Evolutionary conservation across 2,113 vertebrate genomes (phyloP).

Genomic region (Pelecanoides urinatrix): DNA sequence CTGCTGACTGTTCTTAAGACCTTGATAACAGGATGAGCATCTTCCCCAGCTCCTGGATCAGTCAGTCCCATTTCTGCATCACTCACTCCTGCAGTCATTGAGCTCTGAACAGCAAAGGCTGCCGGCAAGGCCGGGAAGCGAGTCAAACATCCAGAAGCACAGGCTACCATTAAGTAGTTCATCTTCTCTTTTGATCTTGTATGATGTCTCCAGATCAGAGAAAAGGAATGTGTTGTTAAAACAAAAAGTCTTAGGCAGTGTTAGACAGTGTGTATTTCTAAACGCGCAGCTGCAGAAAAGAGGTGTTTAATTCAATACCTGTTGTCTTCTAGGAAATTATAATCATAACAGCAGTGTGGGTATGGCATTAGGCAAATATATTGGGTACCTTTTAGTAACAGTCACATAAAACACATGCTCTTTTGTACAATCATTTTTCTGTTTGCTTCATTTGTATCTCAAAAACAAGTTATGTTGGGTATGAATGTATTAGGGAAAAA

Average conservation of each 20-base stretch:
- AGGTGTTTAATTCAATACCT: neutral
- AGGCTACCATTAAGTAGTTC: neutral
- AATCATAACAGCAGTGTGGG: neutral
- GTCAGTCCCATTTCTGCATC: neutral
- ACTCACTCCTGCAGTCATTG: neutral
- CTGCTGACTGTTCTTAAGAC: neutral
- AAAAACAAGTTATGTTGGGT: neutral
- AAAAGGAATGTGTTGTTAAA: neutral
- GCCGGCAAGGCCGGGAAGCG: rapidly evolving
- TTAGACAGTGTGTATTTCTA: neutral
- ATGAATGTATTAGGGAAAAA: neutral
- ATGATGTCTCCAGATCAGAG: neutral
- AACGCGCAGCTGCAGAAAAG: rapidly evolving
- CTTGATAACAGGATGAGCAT: neutral
- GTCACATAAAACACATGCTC: neutral
- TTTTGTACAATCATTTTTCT: neutral
- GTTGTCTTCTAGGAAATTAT: neutral
- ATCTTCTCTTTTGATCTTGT: neutral
- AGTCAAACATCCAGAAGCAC: neutral
- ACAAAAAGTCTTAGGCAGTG: neutral
- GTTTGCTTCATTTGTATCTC: neutral
- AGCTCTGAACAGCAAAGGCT: neutral
- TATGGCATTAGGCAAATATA: neutral
- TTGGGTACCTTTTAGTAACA: neutral
- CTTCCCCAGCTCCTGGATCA: neutral